These are phyloP conservation scores for Rhipidura dahli DNA, from an alignment of 2,113 vertebrate genomes.

Conservation along the genomic window DNA sequence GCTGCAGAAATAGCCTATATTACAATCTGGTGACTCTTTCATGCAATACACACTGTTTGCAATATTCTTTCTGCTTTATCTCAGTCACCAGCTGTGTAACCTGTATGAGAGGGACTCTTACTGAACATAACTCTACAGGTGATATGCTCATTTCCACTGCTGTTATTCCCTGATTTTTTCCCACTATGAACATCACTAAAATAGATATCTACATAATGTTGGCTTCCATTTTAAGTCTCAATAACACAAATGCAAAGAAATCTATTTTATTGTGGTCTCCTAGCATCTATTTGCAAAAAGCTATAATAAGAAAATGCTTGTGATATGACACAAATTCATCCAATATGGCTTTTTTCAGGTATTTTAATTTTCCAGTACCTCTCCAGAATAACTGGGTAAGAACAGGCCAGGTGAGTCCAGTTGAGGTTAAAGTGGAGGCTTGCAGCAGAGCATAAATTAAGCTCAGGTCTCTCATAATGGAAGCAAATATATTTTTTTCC, in stretches of 20 bases:
- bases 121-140: neutral
- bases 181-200: neutral
- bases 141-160: neutral
- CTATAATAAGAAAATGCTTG: neutral
- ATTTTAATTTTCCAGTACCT: neutral
- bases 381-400: neutral
- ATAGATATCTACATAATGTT: neutral
- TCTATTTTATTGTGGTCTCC: neutral
- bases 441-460: neutral
- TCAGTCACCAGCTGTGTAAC: slow-evolving; percentile 15
- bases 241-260: neutral
- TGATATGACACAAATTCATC: neutral
- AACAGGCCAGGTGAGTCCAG: neutral
- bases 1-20: neutral
- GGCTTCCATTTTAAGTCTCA: neutral
- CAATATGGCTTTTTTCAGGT: neutral
- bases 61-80: neutral
- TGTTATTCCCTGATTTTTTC: neutral
- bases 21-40: neutral
- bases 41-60: neutral
- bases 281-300: neutral
- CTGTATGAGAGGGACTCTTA: neutral
- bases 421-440: neutral
- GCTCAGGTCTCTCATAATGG: neutral
- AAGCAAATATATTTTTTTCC: neutral